Conservation (phyloP, 2,113 vertebrate species). For the Scalopus aquaticus region DNA sequence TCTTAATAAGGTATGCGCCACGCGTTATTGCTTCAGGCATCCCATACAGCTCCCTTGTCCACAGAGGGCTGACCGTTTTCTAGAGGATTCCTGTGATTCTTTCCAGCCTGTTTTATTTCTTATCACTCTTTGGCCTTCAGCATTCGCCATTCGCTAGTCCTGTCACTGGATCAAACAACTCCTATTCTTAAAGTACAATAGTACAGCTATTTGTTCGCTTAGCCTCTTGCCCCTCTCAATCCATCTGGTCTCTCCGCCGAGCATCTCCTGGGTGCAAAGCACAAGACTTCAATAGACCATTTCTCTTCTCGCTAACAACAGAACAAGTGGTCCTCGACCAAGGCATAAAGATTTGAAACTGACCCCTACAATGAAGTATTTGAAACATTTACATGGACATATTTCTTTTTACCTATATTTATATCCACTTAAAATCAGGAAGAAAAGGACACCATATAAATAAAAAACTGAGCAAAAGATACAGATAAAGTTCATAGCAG, state of each 20-base stretch:
- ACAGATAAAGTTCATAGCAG: not conserved
- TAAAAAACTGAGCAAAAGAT: not conserved
- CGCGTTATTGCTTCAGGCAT: not conserved
- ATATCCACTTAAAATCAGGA: not conserved
- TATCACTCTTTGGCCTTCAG: not conserved
- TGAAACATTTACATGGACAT: not conserved
- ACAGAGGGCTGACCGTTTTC: not conserved
- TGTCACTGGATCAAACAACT: not conserved
- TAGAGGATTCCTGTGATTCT: not conserved
- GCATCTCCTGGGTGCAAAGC: not conserved
- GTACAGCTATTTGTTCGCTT: not conserved
- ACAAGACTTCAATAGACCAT: not conserved
- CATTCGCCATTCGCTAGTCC: not conserved
- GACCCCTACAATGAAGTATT: not conserved
- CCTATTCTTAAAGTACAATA: not conserved
- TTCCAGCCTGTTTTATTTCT: not conserved
- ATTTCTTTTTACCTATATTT: not conserved
- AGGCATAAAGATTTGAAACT: constrained; percentile 8
- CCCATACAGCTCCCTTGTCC: not conserved
- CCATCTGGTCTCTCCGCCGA: not conserved
- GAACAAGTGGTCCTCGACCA: not conserved
- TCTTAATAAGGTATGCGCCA: accelerated
- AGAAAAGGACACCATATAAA: not conserved
- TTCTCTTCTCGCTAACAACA: not conserved
- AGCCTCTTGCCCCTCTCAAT: not conserved